Evolutionary conservation across 1,140 invertebrate genomes (phyloP).

Genomic region (Hylaeus anthracinus): DNA sequence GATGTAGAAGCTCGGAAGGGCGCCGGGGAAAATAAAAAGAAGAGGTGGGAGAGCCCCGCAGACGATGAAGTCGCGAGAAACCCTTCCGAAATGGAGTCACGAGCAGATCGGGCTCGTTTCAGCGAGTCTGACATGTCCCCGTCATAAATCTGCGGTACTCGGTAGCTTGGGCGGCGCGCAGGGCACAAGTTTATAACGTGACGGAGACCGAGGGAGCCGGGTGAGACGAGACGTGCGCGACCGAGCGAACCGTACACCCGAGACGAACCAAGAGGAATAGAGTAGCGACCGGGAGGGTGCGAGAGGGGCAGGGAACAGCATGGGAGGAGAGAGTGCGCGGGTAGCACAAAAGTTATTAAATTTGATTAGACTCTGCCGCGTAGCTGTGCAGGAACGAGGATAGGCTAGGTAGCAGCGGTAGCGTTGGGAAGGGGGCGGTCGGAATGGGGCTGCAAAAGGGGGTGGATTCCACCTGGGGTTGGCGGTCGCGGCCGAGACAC

Average conservation of each 20-base stretch:
- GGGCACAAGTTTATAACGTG: constrained; percentile 72
- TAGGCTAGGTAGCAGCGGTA: constrained; percentile 45
- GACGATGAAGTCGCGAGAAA: constrained; percentile 24
- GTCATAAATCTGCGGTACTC: constrained; percentile 74
- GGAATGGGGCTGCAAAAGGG: constrained; percentile 57
- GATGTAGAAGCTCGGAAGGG: neutral
- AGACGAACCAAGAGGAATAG: constrained; percentile 32
- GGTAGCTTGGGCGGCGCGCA: constrained; percentile 41
- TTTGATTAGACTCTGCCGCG: constrained; percentile 78
- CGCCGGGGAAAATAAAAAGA: neutral
- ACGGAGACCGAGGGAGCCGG: constrained; percentile 52
- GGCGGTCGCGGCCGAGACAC: constrained; percentile 60
- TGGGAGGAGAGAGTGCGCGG: constrained; percentile 36
- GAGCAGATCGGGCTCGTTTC: constrained; percentile 68
- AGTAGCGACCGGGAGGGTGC: neutral
- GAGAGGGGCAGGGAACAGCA: neutral
- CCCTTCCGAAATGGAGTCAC: constrained; percentile 61
- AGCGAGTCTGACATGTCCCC: constrained; percentile 67
- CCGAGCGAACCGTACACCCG: constrained; percentile 20
- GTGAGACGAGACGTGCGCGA: constrained; percentile 11
- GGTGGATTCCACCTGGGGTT: constrained; percentile 75
- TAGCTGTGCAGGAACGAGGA: constrained; percentile 62
- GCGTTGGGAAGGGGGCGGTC: constrained; percentile 53
- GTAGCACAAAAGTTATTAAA: constrained; percentile 80
- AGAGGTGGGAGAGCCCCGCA: neutral